Evolutionary conservation across 35 echinoderm and acorn worm genomes (phyloP), one percentile per base, ranked within the genome.

Genomic region (Chiridota heheva): DNA sequence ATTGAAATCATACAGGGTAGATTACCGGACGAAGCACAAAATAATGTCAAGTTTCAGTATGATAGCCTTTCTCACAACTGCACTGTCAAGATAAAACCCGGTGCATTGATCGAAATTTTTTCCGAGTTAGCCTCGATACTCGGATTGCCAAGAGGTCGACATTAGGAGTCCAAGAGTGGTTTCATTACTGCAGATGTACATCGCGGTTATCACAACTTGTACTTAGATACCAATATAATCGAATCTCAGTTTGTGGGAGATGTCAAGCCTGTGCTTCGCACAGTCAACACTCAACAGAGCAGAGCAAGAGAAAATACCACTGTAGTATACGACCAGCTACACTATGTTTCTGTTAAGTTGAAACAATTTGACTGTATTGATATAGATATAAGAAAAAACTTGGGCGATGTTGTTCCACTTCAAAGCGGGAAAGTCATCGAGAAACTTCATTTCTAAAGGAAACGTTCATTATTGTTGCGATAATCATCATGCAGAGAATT

Each of bases 351-450:
- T 1, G 6, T 90, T 1, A 40, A 74, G 40, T 27, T 64, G 7
- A 74, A 83, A 42, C 37, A 74, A 5, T 51, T 83, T 25, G 69
- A 84, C 12, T 77, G 46, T 12, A 77, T 90, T 2, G 41, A 76
- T 46, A 75, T 90, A 38, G 69, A 83, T 90, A 84, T 90, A 90
- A 90, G 67, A 49, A 66, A 63, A 20, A 61, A 32, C 29, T 68
- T 62, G 10, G 87, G 80, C 0, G 39, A 63, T 15, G 18, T 3
- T 15, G 60, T 90, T 8, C 71, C 87, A 83, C 84, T 90, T 40
- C 40, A 75, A 43, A 57, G 69, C n/a, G 87, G 87, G 18, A 46
- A 25, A 22, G 69, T n/a, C n/a, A n/a, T n/a, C n/a, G n/a, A n/a
- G n/a, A n/a, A n/a, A n/a, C n/a, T n/a, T n/a, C n/a, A n/a, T 84